Evolutionary conservation across 2,888 invertebrate genomes (phyloP).

Genomic region (Eupelmus urozonus): DNA sequence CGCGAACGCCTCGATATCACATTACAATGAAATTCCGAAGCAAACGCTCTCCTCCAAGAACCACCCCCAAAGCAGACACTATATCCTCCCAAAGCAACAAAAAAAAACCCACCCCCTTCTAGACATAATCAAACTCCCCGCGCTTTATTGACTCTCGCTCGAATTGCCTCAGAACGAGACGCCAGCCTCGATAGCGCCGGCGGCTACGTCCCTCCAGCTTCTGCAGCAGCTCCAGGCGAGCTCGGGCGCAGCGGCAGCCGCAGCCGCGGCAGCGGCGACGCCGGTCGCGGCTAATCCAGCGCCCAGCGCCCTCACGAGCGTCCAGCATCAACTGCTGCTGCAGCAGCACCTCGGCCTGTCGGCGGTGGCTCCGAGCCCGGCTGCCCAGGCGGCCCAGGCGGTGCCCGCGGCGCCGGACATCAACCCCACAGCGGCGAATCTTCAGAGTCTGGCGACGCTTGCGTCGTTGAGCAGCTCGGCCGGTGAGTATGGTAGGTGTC

Average conservation of each 20-base stretch:
- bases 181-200: constrained; percentile 67
- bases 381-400: constrained; percentile 61
- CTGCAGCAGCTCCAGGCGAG: constrained; percentile 79
- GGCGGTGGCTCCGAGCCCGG: constrained; percentile 78
- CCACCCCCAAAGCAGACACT: too few species aligned
- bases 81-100: background rate
- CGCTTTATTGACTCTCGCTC: too few species aligned
- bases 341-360: constrained; percentile 79
- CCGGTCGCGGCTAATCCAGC: constrained; percentile 74
- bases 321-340: constrained; percentile 74
- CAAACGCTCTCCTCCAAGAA: too few species aligned
- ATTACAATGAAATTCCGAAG: too few species aligned
- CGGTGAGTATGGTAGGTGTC: constrained; percentile 75
- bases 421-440: constrained; percentile 79
- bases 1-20: background rate
- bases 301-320: constrained; percentile 76
- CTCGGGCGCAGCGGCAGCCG: constrained; percentile 74
- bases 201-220: constrained; percentile 78
- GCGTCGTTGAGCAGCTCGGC: constrained; percentile 75
- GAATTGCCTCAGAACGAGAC: constrained; percentile 74
- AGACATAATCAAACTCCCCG: too few species aligned
- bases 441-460: constrained; percentile 84
- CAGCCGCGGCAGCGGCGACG: constrained; percentile 65
- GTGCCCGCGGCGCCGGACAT: constrained; percentile 77
- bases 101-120: background rate